Evolutionary conservation across 2,888 invertebrate genomes (phyloP).

Genomic region (Brachypterus glaber): DNA sequence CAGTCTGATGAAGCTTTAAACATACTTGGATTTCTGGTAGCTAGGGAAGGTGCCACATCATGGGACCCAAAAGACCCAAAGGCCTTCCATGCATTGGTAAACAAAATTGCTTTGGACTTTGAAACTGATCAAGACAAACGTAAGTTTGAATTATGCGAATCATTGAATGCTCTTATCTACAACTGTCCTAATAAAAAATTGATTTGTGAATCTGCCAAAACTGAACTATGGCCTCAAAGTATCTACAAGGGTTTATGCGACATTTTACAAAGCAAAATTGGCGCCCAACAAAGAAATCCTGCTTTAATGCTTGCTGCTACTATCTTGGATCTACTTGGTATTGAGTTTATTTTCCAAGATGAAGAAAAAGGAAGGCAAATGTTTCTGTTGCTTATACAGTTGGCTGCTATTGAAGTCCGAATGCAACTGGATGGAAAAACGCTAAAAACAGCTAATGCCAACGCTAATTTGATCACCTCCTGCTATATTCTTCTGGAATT

Average conservation of each 20-base stretch:
- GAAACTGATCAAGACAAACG: conserved; percentile 80
- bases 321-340: conserved; percentile 69
- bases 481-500: conserved; percentile 76
- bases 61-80: conserved; percentile 70
- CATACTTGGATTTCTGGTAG: conserved; percentile 60
- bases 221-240: conserved; percentile 73
- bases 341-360: conserved; percentile 75
- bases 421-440: conserved; percentile 87
- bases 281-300: conserved; percentile 80
- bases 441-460: conserved; percentile 65
- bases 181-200: conserved; percentile 61
- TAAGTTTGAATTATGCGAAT: conserved; percentile 82
- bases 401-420: conserved; percentile 85
- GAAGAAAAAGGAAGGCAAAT: conserved; percentile 74
- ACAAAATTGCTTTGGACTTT: conserved; percentile 78
- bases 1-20: conserved; percentile 83
- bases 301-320: conserved; percentile 75
- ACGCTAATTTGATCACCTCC: conserved; percentile 69
- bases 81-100: conserved; percentile 71
- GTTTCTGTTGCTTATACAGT: conserved; percentile 70
- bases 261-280: conserved; percentile 77
- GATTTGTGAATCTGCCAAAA: conserved; percentile 53
- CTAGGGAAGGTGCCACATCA: conserved; percentile 59
- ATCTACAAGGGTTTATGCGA: conserved; percentile 74
- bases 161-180: conserved; percentile 62